Conservation (phyloP, 2,797 vertebrate species). For the Borostomias antarcticus region DNA sequence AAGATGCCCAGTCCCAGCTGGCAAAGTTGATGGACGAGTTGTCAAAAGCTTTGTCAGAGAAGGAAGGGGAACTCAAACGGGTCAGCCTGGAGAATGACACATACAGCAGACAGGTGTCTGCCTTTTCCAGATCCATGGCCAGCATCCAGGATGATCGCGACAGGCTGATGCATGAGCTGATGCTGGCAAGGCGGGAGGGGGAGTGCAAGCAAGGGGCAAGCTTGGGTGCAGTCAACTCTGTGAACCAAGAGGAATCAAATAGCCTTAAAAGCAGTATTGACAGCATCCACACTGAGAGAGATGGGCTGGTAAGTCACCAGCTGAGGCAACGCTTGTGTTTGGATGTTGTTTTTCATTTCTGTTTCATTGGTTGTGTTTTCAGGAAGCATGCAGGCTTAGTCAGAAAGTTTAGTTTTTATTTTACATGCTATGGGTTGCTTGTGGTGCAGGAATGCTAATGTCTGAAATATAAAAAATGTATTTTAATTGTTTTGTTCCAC, state of each 20-base stretch:
- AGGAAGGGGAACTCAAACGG: constrained; percentile 72
- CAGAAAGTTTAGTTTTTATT: constrained; percentile 4
- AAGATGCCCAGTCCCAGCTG: constrained; percentile 62
- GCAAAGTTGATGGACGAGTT: constrained; percentile 68
- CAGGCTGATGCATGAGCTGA: constrained; percentile 79
- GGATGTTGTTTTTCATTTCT: constrained; percentile 33
- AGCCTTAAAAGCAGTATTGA: constrained; percentile 54
- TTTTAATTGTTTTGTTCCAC: constrained; percentile 25
- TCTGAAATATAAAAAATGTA: constrained; percentile 4
- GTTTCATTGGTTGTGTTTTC: constrained; percentile 29
- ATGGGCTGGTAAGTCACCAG: constrained; percentile 72
- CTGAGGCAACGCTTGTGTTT: constrained; percentile 18
- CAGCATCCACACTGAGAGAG: constrained; percentile 57
- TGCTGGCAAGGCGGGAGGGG: constrained; percentile 63
- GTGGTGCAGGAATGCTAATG: constrained; percentile 19
- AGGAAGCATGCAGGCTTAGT: constrained; percentile 51
- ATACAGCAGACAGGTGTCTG: constrained; percentile 77
- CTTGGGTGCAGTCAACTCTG: constrained; percentile 34
- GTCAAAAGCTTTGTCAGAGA: constrained; percentile 67
- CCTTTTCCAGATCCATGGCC: constrained; percentile 87
- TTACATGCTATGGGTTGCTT: constrained; percentile 24
- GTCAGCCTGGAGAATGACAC: constrained; percentile 67
- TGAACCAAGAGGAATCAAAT: constrained; percentile 54
- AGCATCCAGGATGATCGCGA: constrained; percentile 87
- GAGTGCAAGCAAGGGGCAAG: constrained; percentile 64